Evolutionary conservation across 2,797 vertebrate genomes (phyloP), one percentile per base, ranked within the genome.

Genomic region (Psittacula echo): DNA sequence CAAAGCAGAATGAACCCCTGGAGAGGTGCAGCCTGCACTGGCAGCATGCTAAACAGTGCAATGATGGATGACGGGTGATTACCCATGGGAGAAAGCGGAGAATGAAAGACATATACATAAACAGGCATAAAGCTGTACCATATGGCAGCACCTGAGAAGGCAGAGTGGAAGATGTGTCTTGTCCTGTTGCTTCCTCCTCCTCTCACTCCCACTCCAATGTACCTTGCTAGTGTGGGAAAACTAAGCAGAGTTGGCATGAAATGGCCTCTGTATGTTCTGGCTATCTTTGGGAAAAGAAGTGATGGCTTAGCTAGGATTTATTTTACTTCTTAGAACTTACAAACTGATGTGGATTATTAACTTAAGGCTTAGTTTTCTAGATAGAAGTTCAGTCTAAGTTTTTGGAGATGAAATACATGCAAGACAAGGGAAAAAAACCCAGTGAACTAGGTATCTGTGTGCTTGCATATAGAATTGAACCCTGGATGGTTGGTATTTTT

Each of bases 341-440:
- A 70, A 10, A 7, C n/a, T 56, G 9, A 61, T 53, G 87, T 77
- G 37, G 19, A 20, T 56, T 71, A 45, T 42, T 82, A 60, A 84
- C 0, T 50, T 78, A 41, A 71, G 37, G 4, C 9, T 65, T 71
- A 41, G 32, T 2, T 67, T 80, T 80, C 45, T 83, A 24, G 7
- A 22, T 42, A 23, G 6, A 64, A 85, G 7, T 3, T 37, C 14
- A 41, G 14, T 8, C 14, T 29, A 66, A 11, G 7, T 13, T 89
- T 93, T 68, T 81, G 19, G 37, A 80, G 16, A 53, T 50, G 2
- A 78, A 87, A 53, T 66, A 22, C 10, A 15, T 14, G 4, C 3
- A 14, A 39, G 12, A 34, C 5, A 11, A 8, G 5, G 3, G 0
- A 11, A 27, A 10, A 10, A 39, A 61, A 6, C 1, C 4, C 75